Evolutionary conservation across 2,888 invertebrate genomes (phyloP).

Genomic region (Tromatobia lineatoria): DNA sequence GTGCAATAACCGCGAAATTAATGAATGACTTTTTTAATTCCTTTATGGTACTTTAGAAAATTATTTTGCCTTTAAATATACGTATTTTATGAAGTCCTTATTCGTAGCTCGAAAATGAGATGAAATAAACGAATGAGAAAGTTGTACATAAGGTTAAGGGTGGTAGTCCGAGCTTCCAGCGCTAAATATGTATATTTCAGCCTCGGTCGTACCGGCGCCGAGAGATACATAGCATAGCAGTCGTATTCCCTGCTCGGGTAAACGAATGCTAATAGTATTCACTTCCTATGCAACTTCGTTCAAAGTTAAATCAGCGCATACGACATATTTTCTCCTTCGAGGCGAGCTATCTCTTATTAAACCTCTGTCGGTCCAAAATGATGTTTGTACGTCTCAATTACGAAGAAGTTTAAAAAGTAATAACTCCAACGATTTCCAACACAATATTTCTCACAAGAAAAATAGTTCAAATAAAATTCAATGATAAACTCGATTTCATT

Average conservation of each 20-base stretch:
- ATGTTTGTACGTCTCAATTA: not conserved
- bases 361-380: not conserved
- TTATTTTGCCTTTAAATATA: not conserved
- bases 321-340: slow-evolving; percentile 35
- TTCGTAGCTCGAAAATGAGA: slow-evolving; percentile 15
- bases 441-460: not conserved
- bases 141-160: slow-evolving; percentile 24
- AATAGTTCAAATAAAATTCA: not conserved
- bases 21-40: not conserved
- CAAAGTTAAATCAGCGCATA: slow-evolving; percentile 76
- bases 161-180: not conserved
- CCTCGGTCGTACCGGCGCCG: not conserved
- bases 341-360: not conserved
- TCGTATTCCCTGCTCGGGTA: slow-evolving; percentile 42
- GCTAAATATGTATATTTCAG: slow-evolving; percentile 10
- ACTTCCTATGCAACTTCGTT: slow-evolving; percentile 79
- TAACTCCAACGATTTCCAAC: not conserved
- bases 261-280: slow-evolving; percentile 82
- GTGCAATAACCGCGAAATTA: too few species aligned
- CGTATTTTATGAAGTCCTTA: not conserved
- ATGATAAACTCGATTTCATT: not conserved
- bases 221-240: slow-evolving; percentile 49
- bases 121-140: slow-evolving; percentile 46
- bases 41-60: not conserved
- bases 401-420: not conserved